Evolutionary conservation across 1,140 invertebrate species (phyloP).

Genomic region (Solenopsis invicta): DNA sequence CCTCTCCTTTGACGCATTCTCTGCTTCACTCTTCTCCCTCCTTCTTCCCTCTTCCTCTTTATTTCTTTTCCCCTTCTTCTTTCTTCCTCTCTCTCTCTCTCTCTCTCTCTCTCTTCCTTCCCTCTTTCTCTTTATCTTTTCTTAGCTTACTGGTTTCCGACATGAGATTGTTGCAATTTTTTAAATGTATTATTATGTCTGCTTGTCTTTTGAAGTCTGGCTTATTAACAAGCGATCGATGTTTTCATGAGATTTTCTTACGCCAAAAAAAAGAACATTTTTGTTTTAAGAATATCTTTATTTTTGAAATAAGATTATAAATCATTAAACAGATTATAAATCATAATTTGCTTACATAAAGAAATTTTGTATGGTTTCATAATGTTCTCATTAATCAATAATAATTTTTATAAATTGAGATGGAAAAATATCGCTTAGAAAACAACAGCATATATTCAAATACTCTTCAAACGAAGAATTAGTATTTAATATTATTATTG

Average conservation of each 20-base stretch:
- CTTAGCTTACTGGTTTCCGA: neutral
- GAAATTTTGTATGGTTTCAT: too few species aligned
- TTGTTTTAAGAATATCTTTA: too few species aligned
- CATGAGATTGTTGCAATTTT: neutral
- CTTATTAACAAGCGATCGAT: neutral
- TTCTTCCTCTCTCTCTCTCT: neutral
- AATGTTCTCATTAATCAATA: too few species aligned
- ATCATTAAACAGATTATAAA: too few species aligned
- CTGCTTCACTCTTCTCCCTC: neutral
- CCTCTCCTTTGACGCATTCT: constrained; percentile 45
- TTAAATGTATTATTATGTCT: neutral
- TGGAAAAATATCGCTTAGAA: too few species aligned
- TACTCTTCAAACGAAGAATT: too few species aligned
- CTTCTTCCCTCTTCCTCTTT: neutral
- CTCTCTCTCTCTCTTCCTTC: neutral
- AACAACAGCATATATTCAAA: too few species aligned
- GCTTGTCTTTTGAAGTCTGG: neutral
- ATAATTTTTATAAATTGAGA: too few species aligned
- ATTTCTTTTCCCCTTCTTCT: neutral
- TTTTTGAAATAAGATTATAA: too few species aligned
- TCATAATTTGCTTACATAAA: too few species aligned
- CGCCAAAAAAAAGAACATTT: too few species aligned
- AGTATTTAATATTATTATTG: too few species aligned
- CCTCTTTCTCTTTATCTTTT: constrained; percentile 6
- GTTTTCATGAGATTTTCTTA: neutral